Conservation (phyloP, 2,113 vertebrate species). For the Brachypteracias leptosomus region DNA sequence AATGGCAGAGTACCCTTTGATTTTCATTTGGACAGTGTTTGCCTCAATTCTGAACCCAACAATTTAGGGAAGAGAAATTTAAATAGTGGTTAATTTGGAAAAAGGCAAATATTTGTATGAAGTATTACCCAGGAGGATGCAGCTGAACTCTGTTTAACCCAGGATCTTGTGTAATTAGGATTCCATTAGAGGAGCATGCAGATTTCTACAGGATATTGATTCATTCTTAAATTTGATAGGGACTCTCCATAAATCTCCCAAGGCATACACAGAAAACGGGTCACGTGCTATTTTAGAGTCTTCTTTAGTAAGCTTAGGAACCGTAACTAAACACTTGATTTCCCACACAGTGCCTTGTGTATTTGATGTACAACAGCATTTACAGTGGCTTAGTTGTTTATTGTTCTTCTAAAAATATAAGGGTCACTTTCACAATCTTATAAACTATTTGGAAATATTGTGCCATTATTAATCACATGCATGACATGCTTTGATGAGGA, state of each 20-base stretch:
- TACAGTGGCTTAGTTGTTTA: background rate
- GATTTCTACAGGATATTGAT: conserved; percentile 1
- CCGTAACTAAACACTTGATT: background rate
- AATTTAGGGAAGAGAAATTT: background rate
- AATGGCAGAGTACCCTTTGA: background rate
- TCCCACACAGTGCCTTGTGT: too few species aligned
- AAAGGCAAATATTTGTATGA: background rate
- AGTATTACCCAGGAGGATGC: background rate
- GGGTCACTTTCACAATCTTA: background rate
- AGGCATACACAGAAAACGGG: background rate
- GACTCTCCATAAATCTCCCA: background rate
- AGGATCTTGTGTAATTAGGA: background rate
- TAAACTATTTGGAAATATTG: background rate
- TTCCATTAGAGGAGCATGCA: background rate
- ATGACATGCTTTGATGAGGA: background rate
- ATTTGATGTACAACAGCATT: background rate
- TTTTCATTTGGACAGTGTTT: background rate
- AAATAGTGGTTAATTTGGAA: background rate
- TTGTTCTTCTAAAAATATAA: background rate
- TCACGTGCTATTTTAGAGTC: background rate
- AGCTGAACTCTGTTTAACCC: conserved; percentile 25
- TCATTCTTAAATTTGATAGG: background rate
- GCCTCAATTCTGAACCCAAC: background rate
- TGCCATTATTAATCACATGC: background rate
- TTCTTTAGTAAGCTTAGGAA: background rate